Base-by-base conservation (phyloP, 2,888 invertebrate species). In the Beris chalybata region DNA sequence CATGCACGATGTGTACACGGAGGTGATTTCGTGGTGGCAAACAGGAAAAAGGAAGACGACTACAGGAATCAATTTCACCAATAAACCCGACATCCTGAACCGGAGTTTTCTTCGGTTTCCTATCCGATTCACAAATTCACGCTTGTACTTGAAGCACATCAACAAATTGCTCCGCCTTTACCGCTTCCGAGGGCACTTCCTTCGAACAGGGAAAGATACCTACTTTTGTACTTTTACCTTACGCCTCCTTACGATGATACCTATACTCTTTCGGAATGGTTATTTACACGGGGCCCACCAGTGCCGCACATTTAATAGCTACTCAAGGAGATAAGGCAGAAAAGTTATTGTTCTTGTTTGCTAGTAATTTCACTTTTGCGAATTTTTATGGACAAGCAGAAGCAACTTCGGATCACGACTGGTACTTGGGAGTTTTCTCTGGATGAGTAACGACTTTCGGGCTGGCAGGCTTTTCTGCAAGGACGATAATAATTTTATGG, bases 311-410 rank as follows among this genome's bases (percentile, higher is more conserved):
- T 38, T 61, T 61, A 61, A 52, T 50, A 61, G 61, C 43, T 50
- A 50, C 61, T 61, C 61, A 38, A 52, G 52, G 43, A 61, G 61
- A 61, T 61, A 61, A 61, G 61, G 52, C 50, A 61, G 61, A 48
- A 52, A 61, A 50, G 61, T 61, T 61, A 61, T 61, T 61, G 61
- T 61, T 50, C 61, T 61, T 61, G 61, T 61, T 61, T 61, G 61
- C 61, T 43, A 61, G 61, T 61, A 61, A 61, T 61, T 61, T 61
- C 61, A 61, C 61, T 61, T 61, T 61, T 52, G 61, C 61, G 61
- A 61, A 52, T 61, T 61, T 59, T 61, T 61, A 61, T 61, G 61
- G 50, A 38, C 48, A 13, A 43, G 52, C 50, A 9, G 13, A 29
- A 15, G 11, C 50, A 50, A 50, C 50, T 15, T 9, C 7, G 50